These are phyloP conservation scores for Prenolepis imparis DNA, from an alignment of 2,888 invertebrate genomes.

Conservation along the genomic window DNA sequence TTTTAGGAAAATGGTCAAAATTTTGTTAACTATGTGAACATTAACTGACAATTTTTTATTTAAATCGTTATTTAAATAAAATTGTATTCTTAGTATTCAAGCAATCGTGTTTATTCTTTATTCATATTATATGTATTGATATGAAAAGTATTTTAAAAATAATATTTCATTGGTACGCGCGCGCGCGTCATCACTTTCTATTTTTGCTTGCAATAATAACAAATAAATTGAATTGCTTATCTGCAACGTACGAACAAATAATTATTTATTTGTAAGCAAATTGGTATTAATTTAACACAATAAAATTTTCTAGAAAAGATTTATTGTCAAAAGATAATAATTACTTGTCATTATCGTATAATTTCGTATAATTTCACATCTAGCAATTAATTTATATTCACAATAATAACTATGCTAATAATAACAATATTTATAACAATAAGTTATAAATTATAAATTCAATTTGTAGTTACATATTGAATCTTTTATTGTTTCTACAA, in stretches of 20 bases:
- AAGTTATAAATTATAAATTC: neutral
- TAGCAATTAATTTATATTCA: neutral
- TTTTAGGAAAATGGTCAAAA: neutral
- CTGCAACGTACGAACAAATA: neutral
- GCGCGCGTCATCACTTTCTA: too few relatives aligned
- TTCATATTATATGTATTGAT: neutral
- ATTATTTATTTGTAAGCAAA: neutral
- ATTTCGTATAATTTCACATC: neutral
- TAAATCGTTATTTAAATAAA: neutral
- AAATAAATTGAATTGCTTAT: neutral
- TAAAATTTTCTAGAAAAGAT: neutral
- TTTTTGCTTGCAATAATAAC: conserved; percentile 6
- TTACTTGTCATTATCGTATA: neutral
- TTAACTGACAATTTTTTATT: neutral
- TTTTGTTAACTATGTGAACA: neutral
- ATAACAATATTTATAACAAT: neutral
- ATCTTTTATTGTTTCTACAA: too few relatives aligned
- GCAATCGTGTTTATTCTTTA: neutral
- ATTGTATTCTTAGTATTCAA: neutral
- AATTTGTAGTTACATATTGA: too few relatives aligned
- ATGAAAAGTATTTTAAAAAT: neutral
- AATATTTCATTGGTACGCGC: neutral
- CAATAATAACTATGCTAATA: neutral
- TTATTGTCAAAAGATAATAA: neutral
- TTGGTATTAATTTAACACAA: neutral